Percentiles rank a stretch among this genome's conserved stretches.
Conservation (phyloP, 1,140 invertebrate genomes). For the Lysiphlebus fabarum region DNA sequence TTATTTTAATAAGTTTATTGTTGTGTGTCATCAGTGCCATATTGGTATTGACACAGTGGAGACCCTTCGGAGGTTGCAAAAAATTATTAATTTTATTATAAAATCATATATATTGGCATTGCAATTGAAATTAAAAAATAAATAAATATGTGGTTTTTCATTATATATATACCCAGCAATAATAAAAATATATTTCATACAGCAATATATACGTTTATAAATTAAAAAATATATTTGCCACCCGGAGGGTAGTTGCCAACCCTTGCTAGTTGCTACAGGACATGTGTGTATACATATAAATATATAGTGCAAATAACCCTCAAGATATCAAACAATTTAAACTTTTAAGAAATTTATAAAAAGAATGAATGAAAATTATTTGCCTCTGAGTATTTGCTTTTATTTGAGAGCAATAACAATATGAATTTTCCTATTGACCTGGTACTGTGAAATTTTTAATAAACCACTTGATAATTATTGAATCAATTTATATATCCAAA, state of each 20-base stretch:
- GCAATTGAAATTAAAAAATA: background rate
- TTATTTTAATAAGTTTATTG: too few species aligned
- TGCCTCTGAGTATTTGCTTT: too few species aligned
- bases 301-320: background rate
- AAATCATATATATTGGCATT: constrained; percentile 25
- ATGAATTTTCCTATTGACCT: constrained; percentile 6
- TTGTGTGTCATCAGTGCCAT: constrained; percentile 29
- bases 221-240: background rate
- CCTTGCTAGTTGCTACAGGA: background rate
- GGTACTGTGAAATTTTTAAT: constrained; percentile 8
- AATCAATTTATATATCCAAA: too few species aligned
- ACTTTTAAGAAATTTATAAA: too few species aligned
- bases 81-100: constrained; percentile 19
- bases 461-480: constrained; percentile 1
- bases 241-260: constrained; percentile 10
- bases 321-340: too few species aligned
- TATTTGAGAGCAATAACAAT: background rate
- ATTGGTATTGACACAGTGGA: constrained; percentile 41
- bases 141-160: background rate
- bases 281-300: too few species aligned
- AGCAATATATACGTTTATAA: too few species aligned
- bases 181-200: too few species aligned
- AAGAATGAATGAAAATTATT: too few species aligned
- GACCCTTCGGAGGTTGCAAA: constrained; percentile 48
- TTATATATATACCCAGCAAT: too few species aligned